phyloP scores from a whole-genome alignment of 2,797 vertebrate species.

The Apogon hyalosoma region DNA sequence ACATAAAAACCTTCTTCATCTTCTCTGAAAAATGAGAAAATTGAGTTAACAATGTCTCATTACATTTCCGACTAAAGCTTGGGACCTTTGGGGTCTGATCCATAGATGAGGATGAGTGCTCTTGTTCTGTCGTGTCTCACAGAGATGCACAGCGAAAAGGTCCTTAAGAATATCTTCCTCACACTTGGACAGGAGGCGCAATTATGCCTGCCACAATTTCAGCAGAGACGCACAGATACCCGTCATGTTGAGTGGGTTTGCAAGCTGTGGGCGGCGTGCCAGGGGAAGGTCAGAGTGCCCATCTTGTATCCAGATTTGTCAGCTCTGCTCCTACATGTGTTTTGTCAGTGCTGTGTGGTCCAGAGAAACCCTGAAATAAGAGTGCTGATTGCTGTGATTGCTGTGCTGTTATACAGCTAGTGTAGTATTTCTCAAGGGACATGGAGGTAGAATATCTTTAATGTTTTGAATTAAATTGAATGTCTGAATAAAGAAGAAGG shows the following conservation, averaged over 20 bases:
- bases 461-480: conserved; percentile 38
- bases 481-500: conserved; percentile 16
- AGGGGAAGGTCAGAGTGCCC: conserved; percentile 86
- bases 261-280: conserved; percentile 83
- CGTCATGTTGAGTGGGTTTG: conserved; percentile 83
- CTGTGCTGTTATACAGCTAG: conserved; percentile 43
- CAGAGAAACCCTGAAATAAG: conserved; percentile 74
- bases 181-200: conserved; percentile 83
- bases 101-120: conserved; percentile 78
- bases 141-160: conserved; percentile 82
- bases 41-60: conserved; percentile 84
- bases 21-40: conserved; percentile 77
- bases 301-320: conserved; percentile 86
- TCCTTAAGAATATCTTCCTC: conserved; percentile 85
- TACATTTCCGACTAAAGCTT: conserved; percentile 80
- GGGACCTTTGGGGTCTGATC: conserved; percentile 81
- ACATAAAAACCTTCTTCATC: conserved; percentile 60
- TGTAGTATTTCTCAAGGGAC: conserved; percentile 54
- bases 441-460: conserved; percentile 7
- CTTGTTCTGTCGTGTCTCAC: conserved; percentile 81
- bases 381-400: conserved; percentile 77
- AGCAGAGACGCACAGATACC: conserved; percentile 80
- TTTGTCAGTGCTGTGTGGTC: conserved; percentile 70
- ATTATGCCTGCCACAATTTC: conserved; percentile 82
- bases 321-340: conserved; percentile 77